phyloP scores from a whole-genome alignment of 2,888 invertebrate genomes.

The Yponomeuta malinellus region DNA sequence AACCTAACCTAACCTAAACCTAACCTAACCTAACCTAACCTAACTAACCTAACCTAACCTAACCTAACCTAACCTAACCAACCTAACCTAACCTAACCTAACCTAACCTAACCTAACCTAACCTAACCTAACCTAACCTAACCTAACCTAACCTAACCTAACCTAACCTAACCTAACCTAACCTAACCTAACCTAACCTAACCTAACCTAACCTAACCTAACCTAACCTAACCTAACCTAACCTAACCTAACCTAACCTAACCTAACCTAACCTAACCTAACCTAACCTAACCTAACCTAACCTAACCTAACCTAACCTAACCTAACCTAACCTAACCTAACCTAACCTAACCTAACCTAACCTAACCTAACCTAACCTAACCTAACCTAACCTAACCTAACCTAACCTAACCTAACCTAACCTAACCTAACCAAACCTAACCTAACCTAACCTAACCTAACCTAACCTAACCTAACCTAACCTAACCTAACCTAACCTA shows the following conservation, averaged over 20 bases:
- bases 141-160: constrained; percentile 27
- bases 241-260: constrained; percentile 28
- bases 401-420: constrained; percentile 27
- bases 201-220: constrained; percentile 20
- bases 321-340: constrained; percentile 31
- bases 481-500: constrained; percentile 26
- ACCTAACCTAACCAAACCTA: constrained; percentile 26
- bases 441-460: constrained; percentile 24
- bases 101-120: constrained; percentile 18
- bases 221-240: constrained; percentile 9
- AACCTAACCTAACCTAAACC: constrained; percentile 27
- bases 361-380: constrained; percentile 26
- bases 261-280: constrained; percentile 25
- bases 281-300: constrained; percentile 32
- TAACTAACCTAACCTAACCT: constrained; percentile 26
- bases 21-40: constrained; percentile 27
- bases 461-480: constrained; percentile 22
- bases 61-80: constrained; percentile 25
- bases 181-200: constrained; percentile 16
- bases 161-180: constrained; percentile 27
- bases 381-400: constrained; percentile 23
- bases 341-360: constrained; percentile 25
- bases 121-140: constrained; percentile 23
- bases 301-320: constrained; percentile 32
- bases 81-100: constrained; percentile 25